Percentiles rank a stretch among this genome's conserved stretches.
Conservation (phyloP, 2,797 vertebrate genomes). For the Enteromius treurensis region DNA sequence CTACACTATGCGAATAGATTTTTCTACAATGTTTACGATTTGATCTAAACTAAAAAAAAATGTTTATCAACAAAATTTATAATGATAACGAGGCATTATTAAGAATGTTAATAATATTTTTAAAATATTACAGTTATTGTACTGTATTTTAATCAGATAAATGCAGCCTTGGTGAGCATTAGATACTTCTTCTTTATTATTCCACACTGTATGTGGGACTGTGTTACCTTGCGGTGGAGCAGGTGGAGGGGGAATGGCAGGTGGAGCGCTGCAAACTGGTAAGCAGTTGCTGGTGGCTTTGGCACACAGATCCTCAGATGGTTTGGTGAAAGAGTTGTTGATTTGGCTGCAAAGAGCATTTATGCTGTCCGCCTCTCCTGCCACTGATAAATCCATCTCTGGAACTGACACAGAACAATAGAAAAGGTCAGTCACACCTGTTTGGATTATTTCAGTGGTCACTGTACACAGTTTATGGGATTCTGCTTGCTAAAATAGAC, state of each 20-base stretch:
- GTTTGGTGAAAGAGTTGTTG: conserved; percentile 83
- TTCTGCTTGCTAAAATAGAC: neutral
- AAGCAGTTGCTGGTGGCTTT: conserved; percentile 70
- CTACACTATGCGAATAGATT: too few species aligned
- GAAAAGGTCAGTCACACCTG: conserved; percentile 34
- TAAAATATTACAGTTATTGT: too few species aligned
- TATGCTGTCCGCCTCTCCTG: conserved; percentile 81
- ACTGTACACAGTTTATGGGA: neutral
- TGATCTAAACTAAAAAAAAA: neutral
- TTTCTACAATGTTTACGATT: too few species aligned
- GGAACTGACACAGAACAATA: conserved; percentile 56
- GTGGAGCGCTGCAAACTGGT: conserved; percentile 67
- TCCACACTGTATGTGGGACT: neutral
- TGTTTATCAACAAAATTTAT: neutral
- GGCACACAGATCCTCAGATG: conserved; percentile 78
- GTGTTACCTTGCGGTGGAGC: conserved; percentile 75
- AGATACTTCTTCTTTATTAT: neutral
- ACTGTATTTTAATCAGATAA: too few species aligned
- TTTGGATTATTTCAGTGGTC: neutral
- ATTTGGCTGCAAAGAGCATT: conserved; percentile 87
- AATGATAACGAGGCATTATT: neutral
- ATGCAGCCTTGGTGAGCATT: neutral
- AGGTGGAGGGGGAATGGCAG: conserved; percentile 68
- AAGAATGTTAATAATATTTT: neutral
- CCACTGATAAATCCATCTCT: conserved; percentile 78